Base-by-base conservation (phyloP, 2,888 invertebrate genomes). In the Octodonta nipae region DNA sequence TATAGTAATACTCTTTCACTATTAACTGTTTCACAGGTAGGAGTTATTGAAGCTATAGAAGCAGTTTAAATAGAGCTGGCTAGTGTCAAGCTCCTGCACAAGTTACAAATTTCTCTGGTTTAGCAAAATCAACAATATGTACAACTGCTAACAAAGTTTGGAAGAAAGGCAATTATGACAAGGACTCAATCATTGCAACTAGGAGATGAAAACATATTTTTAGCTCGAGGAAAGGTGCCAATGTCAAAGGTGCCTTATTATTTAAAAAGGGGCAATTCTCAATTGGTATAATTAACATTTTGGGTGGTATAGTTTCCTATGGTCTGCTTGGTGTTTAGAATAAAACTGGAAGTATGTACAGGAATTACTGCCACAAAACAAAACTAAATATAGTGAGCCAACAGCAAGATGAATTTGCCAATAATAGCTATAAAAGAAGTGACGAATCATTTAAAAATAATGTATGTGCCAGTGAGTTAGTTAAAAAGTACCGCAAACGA, bases 241-340 rank as follows among this genome's bases (percentile, higher is more conserved):
- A 98, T 98, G 98, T 93, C 93, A 1, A 95, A 96, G 66, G 93
- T 93, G 2, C 98, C 98, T 2, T 98, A 75, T 64, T 98, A 95
- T 61, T 59, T 98, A 61, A 77, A 75, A 48, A 70, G 98, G 47
- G 96, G 93, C 3, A 77, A 78, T 47, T 83, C 86, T 7, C 73
- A 86, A 5, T 96, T 96, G 61, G 96, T 96, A 12, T 93, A 92
- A 10, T 69, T 92, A 40, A 73, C 73, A 46, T 61, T 83, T 63
- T 70, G 62, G 98, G 99, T 67, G 95, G 93, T n/a, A 89, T 99
- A 45, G 85, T 93, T 1, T 77, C 74, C 55, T 98, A 99, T 64
- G 96, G 96, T 1, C 58, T 99, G 11, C 91, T 88, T 26, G 98
- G 99, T 67, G 96, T 91, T 4, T 96, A 95, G 59, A 86, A 95